phyloP scores from a whole-genome alignment of 2,113 vertebrate species.

The Solea senegalensis region DNA sequence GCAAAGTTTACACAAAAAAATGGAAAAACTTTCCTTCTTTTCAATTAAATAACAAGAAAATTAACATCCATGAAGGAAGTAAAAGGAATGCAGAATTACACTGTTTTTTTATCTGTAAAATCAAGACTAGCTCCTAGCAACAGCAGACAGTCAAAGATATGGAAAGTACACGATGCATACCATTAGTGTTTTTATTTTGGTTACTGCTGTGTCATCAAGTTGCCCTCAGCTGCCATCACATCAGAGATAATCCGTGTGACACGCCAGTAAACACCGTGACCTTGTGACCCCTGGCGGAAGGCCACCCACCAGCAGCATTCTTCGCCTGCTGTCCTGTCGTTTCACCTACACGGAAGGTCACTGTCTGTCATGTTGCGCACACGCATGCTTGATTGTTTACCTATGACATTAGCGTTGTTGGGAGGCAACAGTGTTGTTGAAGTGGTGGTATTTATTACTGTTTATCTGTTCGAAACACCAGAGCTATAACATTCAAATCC shows the following conservation, averaged over 20 bases:
- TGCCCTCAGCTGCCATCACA: constrained; percentile 39
- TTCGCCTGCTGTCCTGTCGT: constrained; percentile 38
- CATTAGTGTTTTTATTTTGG: constrained; percentile 38
- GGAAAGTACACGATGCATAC: constrained; percentile 62
- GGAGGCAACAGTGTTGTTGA: no score
- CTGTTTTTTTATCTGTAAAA: no score
- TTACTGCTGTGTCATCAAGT: constrained; percentile 41
- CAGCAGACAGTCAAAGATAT: constrained; percentile 26
- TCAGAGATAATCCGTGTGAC: constrained; percentile 40
- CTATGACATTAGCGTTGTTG: no score
- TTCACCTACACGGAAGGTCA: constrained; percentile 29
- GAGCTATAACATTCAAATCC: background rate
- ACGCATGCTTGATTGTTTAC: background rate
- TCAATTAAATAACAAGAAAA: no score
- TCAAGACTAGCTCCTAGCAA: background rate
- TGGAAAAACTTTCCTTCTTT: no score
- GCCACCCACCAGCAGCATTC: constrained; percentile 27
- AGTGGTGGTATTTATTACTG: background rate
- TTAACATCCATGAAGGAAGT: no score
- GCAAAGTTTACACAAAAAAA: no score
- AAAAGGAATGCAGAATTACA: no score
- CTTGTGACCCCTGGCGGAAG: constrained; percentile 46
- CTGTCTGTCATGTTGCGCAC: constrained; percentile 3
- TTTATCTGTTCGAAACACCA: background rate
- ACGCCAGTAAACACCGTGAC: constrained; percentile 41